phyloP scores from a whole-genome alignment of 35 echinoderm and acorn worm genomes.

The Heliocidaris erythrogramma region DNA sequence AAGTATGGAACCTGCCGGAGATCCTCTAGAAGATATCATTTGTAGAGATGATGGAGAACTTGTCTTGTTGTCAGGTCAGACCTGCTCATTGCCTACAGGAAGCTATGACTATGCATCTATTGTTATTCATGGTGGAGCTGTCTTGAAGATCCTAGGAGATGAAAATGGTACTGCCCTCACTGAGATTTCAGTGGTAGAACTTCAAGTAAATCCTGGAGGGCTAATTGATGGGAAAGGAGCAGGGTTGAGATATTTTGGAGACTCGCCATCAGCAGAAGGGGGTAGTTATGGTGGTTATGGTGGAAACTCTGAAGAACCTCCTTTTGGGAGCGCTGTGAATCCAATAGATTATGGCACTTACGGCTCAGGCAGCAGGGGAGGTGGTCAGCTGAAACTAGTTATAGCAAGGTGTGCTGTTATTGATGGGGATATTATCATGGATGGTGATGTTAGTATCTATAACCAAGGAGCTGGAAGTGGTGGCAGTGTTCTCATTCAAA shows the following conservation, averaged over 20 bases:
- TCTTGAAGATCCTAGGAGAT: constrained; percentile 61
- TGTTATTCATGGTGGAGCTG: constrained; percentile 67
- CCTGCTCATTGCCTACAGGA: constrained; percentile 54
- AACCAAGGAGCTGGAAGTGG: constrained; percentile 71
- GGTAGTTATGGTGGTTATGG: constrained; percentile 70
- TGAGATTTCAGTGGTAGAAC: constrained; percentile 43
- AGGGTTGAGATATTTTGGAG: constrained; percentile 48
- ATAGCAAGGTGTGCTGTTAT: constrained; percentile 29
- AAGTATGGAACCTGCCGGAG: not conserved
- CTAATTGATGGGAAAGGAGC: constrained; percentile 57
- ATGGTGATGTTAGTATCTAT: constrained; percentile 37
- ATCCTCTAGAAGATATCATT: not conserved
- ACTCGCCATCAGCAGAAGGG: constrained; percentile 23
- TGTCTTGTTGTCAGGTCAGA: constrained; percentile 47
- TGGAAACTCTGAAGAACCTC: constrained; percentile 14
- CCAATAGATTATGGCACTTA: constrained; percentile 71
- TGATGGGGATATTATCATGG: constrained; percentile 71
- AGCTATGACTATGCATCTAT: constrained; percentile 52
- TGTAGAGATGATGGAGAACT: constrained; percentile 37
- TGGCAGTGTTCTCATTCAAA: constrained; percentile 68
- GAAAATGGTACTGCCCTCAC: constrained; percentile 29
- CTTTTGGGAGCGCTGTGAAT: constrained; percentile 64
- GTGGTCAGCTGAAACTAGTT: constrained; percentile 68
- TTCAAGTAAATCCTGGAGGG: constrained; percentile 65
- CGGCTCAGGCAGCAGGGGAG: constrained; percentile 53